A percentile compares a stretch with the other conserved stretches of the same genome.
Conservation (phyloP, 2,888 invertebrate species). For the Micoletzkya japonica region DNA sequence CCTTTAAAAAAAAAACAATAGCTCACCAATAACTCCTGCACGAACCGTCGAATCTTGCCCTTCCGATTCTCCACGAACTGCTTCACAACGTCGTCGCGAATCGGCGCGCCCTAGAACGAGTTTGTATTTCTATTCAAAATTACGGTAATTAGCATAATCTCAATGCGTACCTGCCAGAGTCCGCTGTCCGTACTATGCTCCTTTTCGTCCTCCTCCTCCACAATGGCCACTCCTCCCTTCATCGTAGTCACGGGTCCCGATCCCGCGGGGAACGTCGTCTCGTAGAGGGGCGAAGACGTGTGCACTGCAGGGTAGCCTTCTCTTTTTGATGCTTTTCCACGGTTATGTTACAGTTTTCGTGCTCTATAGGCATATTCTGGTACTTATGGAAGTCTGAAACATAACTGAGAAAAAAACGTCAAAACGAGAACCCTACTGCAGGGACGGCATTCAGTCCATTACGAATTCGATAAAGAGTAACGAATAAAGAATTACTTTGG, state of each 20-base stretch:
- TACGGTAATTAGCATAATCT: not conserved
- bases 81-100: slow-evolving; percentile 72
- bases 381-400: no score
- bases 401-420: no score
- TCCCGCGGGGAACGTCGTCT: slow-evolving; percentile 27
- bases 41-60: slow-evolving; percentile 85
- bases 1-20: no score
- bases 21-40: no score
- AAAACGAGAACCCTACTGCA: no score
- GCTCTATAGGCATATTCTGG: no score
- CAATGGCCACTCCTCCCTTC: not conserved
- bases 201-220: slow-evolving; percentile 15
- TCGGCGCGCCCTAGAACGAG: slow-evolving; percentile 27
- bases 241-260: slow-evolving; percentile 22
- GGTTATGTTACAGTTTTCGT: no score
- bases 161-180: slow-evolving; percentile 1
- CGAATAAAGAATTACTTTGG: no score
- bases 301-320: not conserved
- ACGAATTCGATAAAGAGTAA: no score
- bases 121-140: no score
- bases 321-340: not conserved
- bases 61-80: slow-evolving; percentile 94
- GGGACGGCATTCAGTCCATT: no score
- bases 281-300: not conserved
- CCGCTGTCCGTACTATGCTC: slow-evolving; percentile 2